phyloP scores from a whole-genome alignment of 2,888 invertebrate genomes.

The Steinernema hermaphroditum region DNA sequence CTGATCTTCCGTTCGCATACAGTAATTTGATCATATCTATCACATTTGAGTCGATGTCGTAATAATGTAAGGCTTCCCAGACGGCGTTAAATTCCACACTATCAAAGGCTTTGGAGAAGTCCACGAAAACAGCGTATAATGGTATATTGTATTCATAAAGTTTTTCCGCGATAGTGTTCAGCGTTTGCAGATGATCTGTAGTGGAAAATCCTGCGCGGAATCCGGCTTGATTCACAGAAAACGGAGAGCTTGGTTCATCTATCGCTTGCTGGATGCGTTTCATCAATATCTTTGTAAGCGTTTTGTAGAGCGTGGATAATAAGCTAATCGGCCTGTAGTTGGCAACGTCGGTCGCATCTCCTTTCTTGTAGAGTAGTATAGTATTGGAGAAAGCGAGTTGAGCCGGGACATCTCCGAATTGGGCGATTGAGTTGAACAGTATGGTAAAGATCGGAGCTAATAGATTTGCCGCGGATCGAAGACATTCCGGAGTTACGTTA shows the following conservation, averaged over 20 bases:
- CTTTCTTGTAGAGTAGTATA: constrained; percentile 39
- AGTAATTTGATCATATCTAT: background rate
- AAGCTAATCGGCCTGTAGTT: constrained; percentile 39
- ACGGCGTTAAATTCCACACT: constrained; percentile 28
- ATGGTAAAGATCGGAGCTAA: no score
- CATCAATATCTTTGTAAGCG: background rate
- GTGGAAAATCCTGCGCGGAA: constrained; percentile 27
- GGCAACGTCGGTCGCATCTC: constrained; percentile 31
- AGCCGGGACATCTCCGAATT: no score
- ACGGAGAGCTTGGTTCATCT: no score
- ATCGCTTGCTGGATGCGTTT: no score
- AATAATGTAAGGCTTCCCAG: constrained; percentile 15
- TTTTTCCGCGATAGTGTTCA: background rate
- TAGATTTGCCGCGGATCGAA: no score
- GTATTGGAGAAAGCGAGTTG: constrained; percentile 22
- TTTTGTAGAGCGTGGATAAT: constrained; percentile 32
- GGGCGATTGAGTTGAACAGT: no score
- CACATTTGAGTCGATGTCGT: background rate
- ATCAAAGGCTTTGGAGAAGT: constrained; percentile 40
- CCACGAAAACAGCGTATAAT: constrained; percentile 36
- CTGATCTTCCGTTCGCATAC: background rate
- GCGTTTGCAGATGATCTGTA: constrained; percentile 23
- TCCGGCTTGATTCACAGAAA: constrained; percentile 25
- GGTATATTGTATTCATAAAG: constrained; percentile 33
- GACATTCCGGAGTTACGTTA: no score